phyloP scores from a whole-genome alignment of 2,113 vertebrate genomes.

The Microtus richardsoni region DNA sequence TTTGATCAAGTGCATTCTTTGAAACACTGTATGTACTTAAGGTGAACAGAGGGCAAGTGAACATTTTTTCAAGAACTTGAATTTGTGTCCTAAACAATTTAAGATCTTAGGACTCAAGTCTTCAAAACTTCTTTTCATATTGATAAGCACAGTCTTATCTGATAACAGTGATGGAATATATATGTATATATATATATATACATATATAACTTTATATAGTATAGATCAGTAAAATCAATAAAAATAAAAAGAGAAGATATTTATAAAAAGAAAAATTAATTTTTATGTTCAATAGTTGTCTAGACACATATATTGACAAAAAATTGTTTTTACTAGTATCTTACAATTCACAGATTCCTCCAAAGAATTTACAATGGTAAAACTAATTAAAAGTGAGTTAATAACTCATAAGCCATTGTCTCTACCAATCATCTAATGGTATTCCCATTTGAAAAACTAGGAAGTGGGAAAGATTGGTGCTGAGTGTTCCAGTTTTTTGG shows the following conservation, averaged over 20 bases:
- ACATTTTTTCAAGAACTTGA: slow-evolving; percentile 13
- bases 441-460: neutral
- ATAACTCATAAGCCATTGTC: neutral
- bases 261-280: too few relatives aligned
- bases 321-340: slow-evolving; percentile 26
- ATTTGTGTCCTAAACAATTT: neutral
- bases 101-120: neutral
- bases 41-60: neutral
- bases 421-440: neutral
- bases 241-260: too few relatives aligned
- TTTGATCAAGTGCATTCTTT: slow-evolving; percentile 11
- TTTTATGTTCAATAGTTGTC: slow-evolving; percentile 31
- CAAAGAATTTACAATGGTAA: neutral
- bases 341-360: neutral
- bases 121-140: neutral
- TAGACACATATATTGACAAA: neutral
- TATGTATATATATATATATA: too few relatives aligned
- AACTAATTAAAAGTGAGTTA: slow-evolving; percentile 6
- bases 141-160: neutral
- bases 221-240: too few relatives aligned
- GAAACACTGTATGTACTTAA: neutral
- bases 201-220: too few relatives aligned
- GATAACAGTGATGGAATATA: neutral
- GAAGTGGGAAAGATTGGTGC: neutral
- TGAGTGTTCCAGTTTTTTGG: neutral